Conservation (phyloP, 2,888 invertebrate genomes). For the Drosophila ochracea region DNA sequence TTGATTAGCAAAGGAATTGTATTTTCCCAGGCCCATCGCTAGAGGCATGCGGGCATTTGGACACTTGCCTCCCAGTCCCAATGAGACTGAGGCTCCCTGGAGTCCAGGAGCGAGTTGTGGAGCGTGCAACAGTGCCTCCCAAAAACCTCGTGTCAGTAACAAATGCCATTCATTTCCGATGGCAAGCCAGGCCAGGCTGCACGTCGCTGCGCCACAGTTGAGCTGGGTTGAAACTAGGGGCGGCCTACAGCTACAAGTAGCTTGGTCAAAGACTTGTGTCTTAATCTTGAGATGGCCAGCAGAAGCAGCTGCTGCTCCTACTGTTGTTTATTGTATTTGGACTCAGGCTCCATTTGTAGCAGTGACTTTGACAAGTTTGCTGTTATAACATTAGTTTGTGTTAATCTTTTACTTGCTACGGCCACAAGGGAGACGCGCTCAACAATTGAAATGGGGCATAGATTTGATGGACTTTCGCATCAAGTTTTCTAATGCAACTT, state of each 20-base stretch:
- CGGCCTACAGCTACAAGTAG: constrained; percentile 16
- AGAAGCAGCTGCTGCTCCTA: constrained; percentile 41
- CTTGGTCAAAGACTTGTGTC: constrained; percentile 34
- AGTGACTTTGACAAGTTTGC: constrained; percentile 76
- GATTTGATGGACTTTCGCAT: constrained; percentile 62
- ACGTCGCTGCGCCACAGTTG: constrained; percentile 52
- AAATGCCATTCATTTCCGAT: constrained; percentile 76
- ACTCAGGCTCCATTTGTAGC: constrained; percentile 30
- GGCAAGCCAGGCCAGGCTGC: constrained; percentile 63
- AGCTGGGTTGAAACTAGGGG: constrained; percentile 31
- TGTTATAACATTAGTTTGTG: constrained; percentile 70
- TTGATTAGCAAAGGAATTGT: constrained; percentile 59
- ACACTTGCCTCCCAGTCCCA: neutral
- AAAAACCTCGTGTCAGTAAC: constrained; percentile 61
- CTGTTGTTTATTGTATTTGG: constrained; percentile 55
- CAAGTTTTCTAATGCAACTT: constrained; percentile 71
- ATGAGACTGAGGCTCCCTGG: constrained; percentile 13
- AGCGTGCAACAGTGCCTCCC: constrained; percentile 12
- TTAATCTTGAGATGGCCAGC: constrained; percentile 51
- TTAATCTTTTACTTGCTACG: constrained; percentile 65
- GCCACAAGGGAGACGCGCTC: constrained; percentile 53
- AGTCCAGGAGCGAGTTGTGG: constrained; percentile 9
- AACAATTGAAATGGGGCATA: constrained; percentile 62
- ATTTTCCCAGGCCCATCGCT: constrained; percentile 40
- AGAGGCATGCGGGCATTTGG: constrained; percentile 8